phyloP scores from a whole-genome alignment of 1,140 invertebrate genomes.

The Lerema accius region DNA sequence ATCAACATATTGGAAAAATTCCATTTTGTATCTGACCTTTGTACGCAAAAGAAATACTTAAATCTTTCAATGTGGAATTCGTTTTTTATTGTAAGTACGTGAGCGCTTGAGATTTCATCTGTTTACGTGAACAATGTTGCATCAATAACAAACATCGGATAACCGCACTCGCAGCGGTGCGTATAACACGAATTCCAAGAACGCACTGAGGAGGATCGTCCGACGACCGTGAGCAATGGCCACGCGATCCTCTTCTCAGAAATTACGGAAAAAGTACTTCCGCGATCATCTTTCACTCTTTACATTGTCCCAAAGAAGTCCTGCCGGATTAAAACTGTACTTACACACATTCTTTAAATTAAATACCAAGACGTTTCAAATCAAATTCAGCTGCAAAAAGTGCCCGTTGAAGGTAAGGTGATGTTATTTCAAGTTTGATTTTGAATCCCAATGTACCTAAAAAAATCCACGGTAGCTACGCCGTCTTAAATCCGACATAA shows the following conservation, averaged over 20 bases:
- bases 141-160: conserved; percentile 15
- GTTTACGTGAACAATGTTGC: conserved; percentile 22
- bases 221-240: conserved; percentile 27
- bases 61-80: too few relatives aligned
- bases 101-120: conserved; percentile 32
- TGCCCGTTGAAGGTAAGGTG: too few relatives aligned
- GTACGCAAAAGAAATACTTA: too few relatives aligned
- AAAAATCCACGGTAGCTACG: not conserved
- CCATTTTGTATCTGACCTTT: too few relatives aligned
- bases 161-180: conserved; percentile 36
- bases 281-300: conserved; percentile 14
- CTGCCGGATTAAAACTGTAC: not conserved
- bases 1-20: too few relatives aligned
- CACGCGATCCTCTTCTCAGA: conserved; percentile 55
- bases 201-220: conserved; percentile 42
- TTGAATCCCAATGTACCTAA: too few relatives aligned
- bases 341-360: not conserved
- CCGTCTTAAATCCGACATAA: not conserved
- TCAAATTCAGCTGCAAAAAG: too few relatives aligned
- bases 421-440: too few relatives aligned
- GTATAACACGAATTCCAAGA: conserved; percentile 48
- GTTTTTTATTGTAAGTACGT: too few relatives aligned
- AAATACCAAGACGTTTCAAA: too few relatives aligned
- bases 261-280: conserved; percentile 27
- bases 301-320: not conserved